Conservation (phyloP, 2,797 vertebrate species). For the Parambassis ranga region DNA sequence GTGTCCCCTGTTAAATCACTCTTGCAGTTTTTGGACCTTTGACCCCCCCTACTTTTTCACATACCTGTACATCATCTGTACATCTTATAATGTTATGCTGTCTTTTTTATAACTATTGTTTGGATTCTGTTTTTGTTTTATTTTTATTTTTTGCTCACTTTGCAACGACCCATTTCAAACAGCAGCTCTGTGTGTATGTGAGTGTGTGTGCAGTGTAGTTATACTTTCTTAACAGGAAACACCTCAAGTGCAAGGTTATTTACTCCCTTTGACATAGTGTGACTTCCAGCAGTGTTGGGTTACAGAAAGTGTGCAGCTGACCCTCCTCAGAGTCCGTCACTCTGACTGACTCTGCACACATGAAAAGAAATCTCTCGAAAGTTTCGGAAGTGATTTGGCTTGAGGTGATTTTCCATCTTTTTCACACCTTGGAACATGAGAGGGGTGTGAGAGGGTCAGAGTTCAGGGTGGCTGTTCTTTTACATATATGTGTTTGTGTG, state of each 20-base stretch:
- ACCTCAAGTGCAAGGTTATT: conserved; percentile 70
- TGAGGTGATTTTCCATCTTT: conserved; percentile 54
- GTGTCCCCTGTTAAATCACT: background rate
- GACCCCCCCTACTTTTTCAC: no score
- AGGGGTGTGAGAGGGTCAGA: conserved; percentile 29
- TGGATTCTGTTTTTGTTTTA: background rate
- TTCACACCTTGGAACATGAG: conserved; percentile 66
- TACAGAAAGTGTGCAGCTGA: conserved; percentile 54
- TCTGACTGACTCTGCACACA: conserved; percentile 24
- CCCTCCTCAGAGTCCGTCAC: conserved; percentile 28
- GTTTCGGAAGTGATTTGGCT: conserved; percentile 56
- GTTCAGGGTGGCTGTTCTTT: background rate
- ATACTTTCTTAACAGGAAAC: conserved; percentile 69
- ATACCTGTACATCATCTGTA: no score
- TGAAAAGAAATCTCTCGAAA: conserved; percentile 54
- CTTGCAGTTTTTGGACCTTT: no score
- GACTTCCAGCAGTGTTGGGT: conserved; percentile 68
- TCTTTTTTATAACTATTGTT: background rate
- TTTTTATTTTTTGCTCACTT: background rate
- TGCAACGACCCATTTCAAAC: background rate
- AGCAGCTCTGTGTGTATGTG: background rate
- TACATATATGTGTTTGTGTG: background rate
- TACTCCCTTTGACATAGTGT: conserved; percentile 62
- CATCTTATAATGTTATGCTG: background rate
- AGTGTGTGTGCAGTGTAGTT: background rate